phyloP scores from a whole-genome alignment of 1,140 invertebrate genomes.

The Tribolium madens region DNA sequence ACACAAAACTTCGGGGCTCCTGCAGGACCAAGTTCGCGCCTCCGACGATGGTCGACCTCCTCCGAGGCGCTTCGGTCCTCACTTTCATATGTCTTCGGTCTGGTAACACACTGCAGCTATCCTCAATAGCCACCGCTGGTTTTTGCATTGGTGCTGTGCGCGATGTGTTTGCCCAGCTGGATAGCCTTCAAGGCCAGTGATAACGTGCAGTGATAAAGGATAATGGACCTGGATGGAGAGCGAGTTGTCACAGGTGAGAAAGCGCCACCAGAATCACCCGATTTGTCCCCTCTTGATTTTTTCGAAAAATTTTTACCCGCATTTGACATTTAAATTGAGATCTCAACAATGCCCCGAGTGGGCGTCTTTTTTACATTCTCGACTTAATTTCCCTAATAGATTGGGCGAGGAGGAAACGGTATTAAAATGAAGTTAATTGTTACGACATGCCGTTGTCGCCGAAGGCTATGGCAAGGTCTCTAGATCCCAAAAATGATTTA shows the following conservation, averaged over 20 bases:
- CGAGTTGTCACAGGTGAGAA: constrained; percentile 7
- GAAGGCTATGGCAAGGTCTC: constrained; percentile 17
- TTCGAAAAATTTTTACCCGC: background rate
- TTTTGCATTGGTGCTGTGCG: constrained; percentile 17
- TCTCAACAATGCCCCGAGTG: background rate
- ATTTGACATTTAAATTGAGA: constrained; percentile 30
- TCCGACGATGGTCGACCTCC: background rate
- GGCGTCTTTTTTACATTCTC: constrained; percentile 25
- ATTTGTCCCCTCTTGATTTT: background rate
- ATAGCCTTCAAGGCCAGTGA: constrained; percentile 6
- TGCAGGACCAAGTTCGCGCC: background rate
- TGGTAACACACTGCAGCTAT: constrained; percentile 26
- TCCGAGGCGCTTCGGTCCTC: background rate
- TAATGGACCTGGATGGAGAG: constrained; percentile 27
- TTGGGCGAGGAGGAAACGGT: constrained; percentile 26
- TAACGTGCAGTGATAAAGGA: constrained; percentile 36
- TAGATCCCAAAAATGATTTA: background rate
- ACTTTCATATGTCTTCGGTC: constrained; percentile 44
- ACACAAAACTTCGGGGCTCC: constrained; percentile 7
- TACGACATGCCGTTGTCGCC: background rate
- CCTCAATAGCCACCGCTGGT: constrained; percentile 20
- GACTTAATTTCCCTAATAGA: constrained; percentile 13
- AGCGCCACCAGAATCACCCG: too few relatives aligned
- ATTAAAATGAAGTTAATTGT: constrained; percentile 34
- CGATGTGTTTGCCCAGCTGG: constrained; percentile 19